Percentiles rank a stretch among this genome's conserved stretches.
These are phyloP conservation scores for Schizotus pectinicornis DNA, from an alignment of 2,888 invertebrate genomes.

Conservation along the genomic window DNA sequence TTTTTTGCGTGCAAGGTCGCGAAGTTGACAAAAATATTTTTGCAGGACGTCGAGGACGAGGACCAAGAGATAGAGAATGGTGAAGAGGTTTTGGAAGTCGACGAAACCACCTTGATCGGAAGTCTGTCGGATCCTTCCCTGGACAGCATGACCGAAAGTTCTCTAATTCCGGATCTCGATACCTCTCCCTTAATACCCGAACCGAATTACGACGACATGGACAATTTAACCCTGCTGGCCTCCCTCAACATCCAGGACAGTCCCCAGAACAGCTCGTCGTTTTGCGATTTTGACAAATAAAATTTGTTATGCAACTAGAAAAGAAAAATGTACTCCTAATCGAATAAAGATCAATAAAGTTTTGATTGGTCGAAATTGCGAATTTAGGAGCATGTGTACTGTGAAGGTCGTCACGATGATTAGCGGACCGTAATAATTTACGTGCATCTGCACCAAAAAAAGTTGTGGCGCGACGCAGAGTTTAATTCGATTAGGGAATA, in stretches of 20 bases:
- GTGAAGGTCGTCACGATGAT: constrained; percentile 21
- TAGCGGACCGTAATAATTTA: background rate
- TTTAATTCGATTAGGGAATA: constrained; percentile 19
- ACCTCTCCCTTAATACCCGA: constrained; percentile 37
- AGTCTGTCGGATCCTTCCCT: constrained; percentile 16
- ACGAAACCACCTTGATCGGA: constrained; percentile 28
- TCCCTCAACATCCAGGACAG: constrained; percentile 52
- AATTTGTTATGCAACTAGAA: constrained; percentile 1
- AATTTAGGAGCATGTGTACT: constrained; percentile 8
- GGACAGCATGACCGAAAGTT: constrained; percentile 8
- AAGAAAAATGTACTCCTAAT: constrained; percentile 6
- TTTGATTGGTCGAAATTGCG: constrained; percentile 1
- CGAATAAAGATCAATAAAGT: constrained; percentile 21
- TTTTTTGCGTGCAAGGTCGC: too few relatives aligned
- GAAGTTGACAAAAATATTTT: background rate
- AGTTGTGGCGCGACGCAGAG: background rate
- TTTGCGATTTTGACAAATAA: constrained; percentile 42
- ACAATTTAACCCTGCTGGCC: constrained; percentile 55
- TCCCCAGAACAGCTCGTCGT: constrained; percentile 26
- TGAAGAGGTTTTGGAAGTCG: constrained; percentile 50
- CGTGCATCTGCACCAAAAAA: constrained; percentile 15
- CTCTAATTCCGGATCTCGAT: constrained; percentile 32
- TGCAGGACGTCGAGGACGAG: constrained; percentile 63
- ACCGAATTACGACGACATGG: constrained; percentile 57
- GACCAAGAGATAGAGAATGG: constrained; percentile 60